Evolutionary conservation across 2,888 invertebrate genomes (phyloP), one percentile per base, ranked within the genome.

Genomic region (Aphodius sticticus): DNA sequence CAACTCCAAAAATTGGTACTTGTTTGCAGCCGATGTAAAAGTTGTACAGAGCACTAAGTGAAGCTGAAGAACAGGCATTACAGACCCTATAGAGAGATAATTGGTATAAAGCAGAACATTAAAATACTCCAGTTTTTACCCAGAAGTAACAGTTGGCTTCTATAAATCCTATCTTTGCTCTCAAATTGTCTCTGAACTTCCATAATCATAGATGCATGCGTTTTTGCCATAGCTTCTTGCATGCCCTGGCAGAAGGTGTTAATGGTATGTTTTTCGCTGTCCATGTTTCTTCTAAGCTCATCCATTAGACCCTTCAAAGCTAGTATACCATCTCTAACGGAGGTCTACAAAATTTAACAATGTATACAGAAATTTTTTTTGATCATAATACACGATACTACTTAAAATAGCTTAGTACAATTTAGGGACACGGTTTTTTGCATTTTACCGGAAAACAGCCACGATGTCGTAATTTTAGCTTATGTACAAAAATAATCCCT

Each of bases 1-100:
- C 79, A 94, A 88, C 85, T 94, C 94, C 76, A 95, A 90, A 87
- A 95, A 94, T 86, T 95, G 95, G 86, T 94, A 93, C 86, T 94
- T 94, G 84, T 93, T 94, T 3, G 95, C 94, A 9, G 93, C 92
- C 78, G 93, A 92, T 69, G 93, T 93, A 87, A 95, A 94, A 6
- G 93, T 93, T 78, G 94, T 93, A 86, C 94, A 93, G 78, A 94
- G 90, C 84, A 94, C 92, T 37, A 95, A 89, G 85, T 95, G 94
- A 81, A 93, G 91, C 85, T 94, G 94, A 35, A 95, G 90, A 16
- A 94, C 93, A 1, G 94, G 94, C 86, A 94, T 90, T 9, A 94
- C 92, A 70, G 92, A 92, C 38, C 93, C 92, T 84, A 92, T 85
- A 81, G 26, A 26, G 3, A 85, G 78, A 78, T 16, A 75, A 71